phyloP scores from a whole-genome alignment of 30 jellyfish, hydroid and myxozoan genomes.

The Aurelia aurita complex sp. Pacific region DNA sequence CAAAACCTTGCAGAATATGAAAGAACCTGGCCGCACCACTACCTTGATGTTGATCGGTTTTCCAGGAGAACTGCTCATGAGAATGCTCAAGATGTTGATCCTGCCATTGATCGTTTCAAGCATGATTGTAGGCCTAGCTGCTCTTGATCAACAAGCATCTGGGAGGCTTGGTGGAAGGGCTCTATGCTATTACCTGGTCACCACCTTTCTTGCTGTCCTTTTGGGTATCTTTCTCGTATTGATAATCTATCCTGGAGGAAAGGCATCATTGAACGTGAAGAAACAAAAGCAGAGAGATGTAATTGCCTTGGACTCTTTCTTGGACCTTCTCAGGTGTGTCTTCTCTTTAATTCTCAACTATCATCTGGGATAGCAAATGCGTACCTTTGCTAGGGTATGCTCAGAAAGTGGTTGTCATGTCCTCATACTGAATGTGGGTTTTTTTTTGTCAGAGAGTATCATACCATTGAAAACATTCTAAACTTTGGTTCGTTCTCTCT shows the following conservation, averaged over 20 bases:
- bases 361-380: too few species aligned
- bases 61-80: slow-evolving; percentile 94
- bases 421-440: too few species aligned
- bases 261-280: slow-evolving; percentile 24
- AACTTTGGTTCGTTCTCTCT: not conserved
- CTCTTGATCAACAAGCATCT: slow-evolving; percentile 86
- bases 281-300: slow-evolving; percentile 73
- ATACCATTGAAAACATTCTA: too few species aligned
- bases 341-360: too few species aligned
- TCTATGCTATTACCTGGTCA: slow-evolving; percentile 85
- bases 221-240: slow-evolving; percentile 87
- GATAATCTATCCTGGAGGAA: slow-evolving; percentile 76
- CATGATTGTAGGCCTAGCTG: slow-evolving; percentile 91
- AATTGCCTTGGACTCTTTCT: slow-evolving; percentile 90
- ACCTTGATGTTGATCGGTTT: slow-evolving; percentile 51
- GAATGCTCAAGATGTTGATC: slow-evolving; percentile 94
- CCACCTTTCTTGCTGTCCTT: slow-evolving; percentile 90
- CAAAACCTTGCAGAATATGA: slow-evolving; percentile 44
- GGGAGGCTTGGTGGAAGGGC: slow-evolving; percentile 97
- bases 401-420: too few species aligned
- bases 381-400: too few species aligned
- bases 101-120: slow-evolving; percentile 94
- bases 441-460: too few species aligned
- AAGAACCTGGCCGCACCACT: slow-evolving; percentile 71
- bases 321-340: slow-evolving; percentile 81